Conservation (phyloP, 92 coral and sea anemone species). For the Porites divaricata region DNA sequence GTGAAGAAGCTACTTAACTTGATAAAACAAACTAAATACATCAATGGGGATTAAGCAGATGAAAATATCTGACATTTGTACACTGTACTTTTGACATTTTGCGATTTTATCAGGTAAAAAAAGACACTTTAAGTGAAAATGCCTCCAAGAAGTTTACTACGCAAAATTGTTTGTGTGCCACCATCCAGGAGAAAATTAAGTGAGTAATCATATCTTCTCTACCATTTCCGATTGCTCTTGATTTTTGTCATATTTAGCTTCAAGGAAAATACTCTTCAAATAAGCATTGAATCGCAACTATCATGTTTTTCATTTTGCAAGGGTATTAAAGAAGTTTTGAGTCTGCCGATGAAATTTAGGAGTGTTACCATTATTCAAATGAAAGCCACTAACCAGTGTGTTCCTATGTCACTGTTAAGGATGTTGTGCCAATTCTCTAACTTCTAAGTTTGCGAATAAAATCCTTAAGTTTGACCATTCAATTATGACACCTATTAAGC, state of each 20-base stretch:
- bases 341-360: too few species aligned
- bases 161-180: neutral
- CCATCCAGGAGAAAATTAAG: neutral
- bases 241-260: neutral
- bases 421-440: too few species aligned
- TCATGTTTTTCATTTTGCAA: too few species aligned
- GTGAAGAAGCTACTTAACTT: neutral
- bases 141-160: neutral
- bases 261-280: neutral
- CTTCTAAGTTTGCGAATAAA: too few species aligned
- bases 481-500: too few species aligned
- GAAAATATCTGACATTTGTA: neutral
- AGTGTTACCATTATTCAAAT: too few species aligned
- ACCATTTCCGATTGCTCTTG: neutral
- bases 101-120: constrained; percentile 8
- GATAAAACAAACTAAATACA: constrained; percentile 16
- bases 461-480: too few species aligned
- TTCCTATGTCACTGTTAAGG: too few species aligned
- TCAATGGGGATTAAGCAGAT: constrained; percentile 19
- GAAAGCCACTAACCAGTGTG: too few species aligned
- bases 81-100: neutral
- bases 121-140: neutral
- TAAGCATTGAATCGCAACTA: too few species aligned
- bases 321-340: too few species aligned
- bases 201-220: neutral